Evolutionary conservation across 2,797 vertebrate species (phyloP), one percentile per base, ranked within the genome.

Genomic region (Podarcis lilfordi): DNA sequence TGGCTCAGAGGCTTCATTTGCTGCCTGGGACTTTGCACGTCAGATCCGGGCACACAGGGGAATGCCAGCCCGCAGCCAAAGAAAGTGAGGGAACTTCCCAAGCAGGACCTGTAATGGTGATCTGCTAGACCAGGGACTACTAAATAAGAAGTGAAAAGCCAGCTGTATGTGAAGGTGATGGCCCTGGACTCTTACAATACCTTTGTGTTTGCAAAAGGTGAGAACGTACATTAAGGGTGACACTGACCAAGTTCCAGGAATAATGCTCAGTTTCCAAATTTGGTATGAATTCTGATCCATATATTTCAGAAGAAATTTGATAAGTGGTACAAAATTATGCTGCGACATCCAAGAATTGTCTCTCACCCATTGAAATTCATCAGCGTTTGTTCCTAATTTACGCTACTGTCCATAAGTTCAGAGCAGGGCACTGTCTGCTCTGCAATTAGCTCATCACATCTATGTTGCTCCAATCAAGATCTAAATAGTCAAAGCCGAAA

Each of bases 391-490:
- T 91, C 50, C 80, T 88, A 68, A 82, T 29, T 77, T 83, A 82
- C 27, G 37, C 75, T 32, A 8, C 8, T 77, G 43, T 91, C 77
- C 90, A 17, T 40, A 45, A 75, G n/a, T 45, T 59, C 15, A 78
- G 79, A 92, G 91, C 75, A 64, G 89, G 71, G n/a, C 55, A 88
- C 84, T 94, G 11, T 76, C 86, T 94, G 59, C 92, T 93, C 94
- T 96, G 92, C 96, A 95, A 97, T 97, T 96, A 97, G 75, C 84
- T 89, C 95, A 93, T 97, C 96, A 94, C 94, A 94, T 88, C 91
- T 66, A 91, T 66, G 89, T 85, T 94, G 90, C 88, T 95, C 89
- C 95, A 96, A 95, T 32, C 94, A 94, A 95, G 88, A 95, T 94
- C 94, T 93, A 91, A 95, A 96, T 94, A 94, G 74, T 91, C 82